phyloP scores from a whole-genome alignment of 2,113 vertebrate species.

The Nothoprocta perdicaria region DNA sequence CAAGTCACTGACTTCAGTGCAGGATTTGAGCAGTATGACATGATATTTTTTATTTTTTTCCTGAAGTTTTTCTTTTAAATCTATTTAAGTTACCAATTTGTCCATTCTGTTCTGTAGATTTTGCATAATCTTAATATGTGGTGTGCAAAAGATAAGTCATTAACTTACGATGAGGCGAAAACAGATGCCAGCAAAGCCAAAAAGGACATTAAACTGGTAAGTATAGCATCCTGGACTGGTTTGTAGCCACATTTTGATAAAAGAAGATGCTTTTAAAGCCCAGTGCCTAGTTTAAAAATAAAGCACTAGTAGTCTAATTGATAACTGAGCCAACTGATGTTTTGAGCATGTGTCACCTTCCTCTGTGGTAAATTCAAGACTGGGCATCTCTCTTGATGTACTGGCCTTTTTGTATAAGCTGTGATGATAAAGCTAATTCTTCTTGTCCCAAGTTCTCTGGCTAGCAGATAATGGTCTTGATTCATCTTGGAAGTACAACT shows the following conservation, averaged over 20 bases:
- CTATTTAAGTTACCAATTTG: not conserved
- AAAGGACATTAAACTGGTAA: conserved; percentile 92
- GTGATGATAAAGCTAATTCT: not conserved
- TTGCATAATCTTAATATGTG: conserved; percentile 98
- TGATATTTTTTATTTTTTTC: not conserved
- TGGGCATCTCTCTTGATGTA: not conserved
- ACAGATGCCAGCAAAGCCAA: conserved; percentile 86
- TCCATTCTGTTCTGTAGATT: conserved; percentile 79
- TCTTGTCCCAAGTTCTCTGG: not conserved
- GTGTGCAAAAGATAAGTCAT: conserved; percentile 88
- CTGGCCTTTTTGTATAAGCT: rapidly evolving
- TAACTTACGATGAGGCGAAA: conserved; percentile 94
- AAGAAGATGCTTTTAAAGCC: not conserved
- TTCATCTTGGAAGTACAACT: not conserved
- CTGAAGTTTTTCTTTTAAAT: not conserved
- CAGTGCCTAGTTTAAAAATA: not conserved
- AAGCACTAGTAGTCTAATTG: not conserved
- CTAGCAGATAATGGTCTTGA: not conserved
- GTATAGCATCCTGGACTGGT: not conserved
- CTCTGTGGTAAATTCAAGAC: not conserved
- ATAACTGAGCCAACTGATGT: not conserved
- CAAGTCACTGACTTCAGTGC: not conserved
- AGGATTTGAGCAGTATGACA: not conserved
- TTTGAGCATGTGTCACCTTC: not conserved
- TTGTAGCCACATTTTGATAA: not conserved